phyloP scores from a whole-genome alignment of 2,888 invertebrate genomes.

The Drosophila anceps region DNA sequence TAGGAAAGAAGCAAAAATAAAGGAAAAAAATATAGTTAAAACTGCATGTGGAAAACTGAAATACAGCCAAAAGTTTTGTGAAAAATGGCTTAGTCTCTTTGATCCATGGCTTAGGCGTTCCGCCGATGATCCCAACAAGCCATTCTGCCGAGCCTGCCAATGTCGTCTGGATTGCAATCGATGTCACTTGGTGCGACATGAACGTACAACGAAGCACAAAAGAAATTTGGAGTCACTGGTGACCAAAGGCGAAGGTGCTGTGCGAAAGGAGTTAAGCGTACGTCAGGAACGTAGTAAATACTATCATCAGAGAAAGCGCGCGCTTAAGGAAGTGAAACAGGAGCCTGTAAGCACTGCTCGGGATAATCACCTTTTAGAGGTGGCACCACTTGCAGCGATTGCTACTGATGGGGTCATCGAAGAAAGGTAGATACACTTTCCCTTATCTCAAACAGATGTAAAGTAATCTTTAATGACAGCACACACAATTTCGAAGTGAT shows the following conservation, averaged over 20 bases:
- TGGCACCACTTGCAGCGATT: slow-evolving; percentile 21
- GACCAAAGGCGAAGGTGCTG: slow-evolving; percentile 79
- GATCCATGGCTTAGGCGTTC: slow-evolving; percentile 82
- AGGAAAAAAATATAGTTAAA: slow-evolving; percentile 52
- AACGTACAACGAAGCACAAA: slow-evolving; percentile 82
- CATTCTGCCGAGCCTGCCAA: slow-evolving; percentile 82
- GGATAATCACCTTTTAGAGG: slow-evolving; percentile 19
- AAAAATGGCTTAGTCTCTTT: slow-evolving; percentile 83
- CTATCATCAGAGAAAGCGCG: slow-evolving; percentile 73
- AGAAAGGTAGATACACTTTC: slow-evolving; percentile 29
- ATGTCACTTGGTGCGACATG: slow-evolving; percentile 82
- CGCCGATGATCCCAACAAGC: slow-evolving; percentile 79
- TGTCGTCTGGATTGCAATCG: slow-evolving; percentile 83
- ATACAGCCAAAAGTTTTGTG: slow-evolving; percentile 82
- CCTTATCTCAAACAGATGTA: neutral
- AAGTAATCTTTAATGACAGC: slow-evolving; percentile 13
- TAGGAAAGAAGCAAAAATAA: slow-evolving; percentile 82
- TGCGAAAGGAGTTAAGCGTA: slow-evolving; percentile 75
- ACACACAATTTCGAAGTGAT: slow-evolving; percentile 20
- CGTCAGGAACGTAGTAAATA: slow-evolving; percentile 82
- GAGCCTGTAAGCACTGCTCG: slow-evolving; percentile 1
- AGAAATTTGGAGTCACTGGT: slow-evolving; percentile 80
- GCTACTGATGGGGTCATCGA: slow-evolving; percentile 40
- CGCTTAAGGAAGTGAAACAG: slow-evolving; percentile 33
- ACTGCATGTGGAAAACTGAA: slow-evolving; percentile 65